Conservation (phyloP, 92 coral and sea anemone genomes). For the Heteractis magnifica region DNA sequence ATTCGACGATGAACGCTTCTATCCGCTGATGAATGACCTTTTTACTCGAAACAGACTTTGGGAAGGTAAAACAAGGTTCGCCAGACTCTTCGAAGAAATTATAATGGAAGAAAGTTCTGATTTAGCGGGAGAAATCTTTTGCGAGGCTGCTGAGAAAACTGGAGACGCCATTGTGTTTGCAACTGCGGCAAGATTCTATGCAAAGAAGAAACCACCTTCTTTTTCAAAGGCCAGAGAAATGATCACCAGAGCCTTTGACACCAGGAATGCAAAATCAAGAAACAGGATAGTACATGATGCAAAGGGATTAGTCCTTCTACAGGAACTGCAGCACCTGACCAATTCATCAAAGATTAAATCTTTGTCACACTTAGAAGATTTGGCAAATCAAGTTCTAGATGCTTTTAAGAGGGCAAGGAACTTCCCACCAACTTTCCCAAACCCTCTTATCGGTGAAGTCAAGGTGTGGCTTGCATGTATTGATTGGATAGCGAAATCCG, state of each 20-base stretch:
- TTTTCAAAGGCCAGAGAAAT: constrained; percentile 65
- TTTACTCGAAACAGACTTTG: constrained; percentile 64
- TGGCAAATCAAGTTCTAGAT: constrained; percentile 50
- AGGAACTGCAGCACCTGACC: constrained; percentile 34
- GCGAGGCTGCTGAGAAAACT: constrained; percentile 68
- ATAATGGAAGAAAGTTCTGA: constrained; percentile 26
- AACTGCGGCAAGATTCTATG: constrained; percentile 72
- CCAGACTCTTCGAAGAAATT: constrained; percentile 64
- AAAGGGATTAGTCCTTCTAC: constrained; percentile 59
- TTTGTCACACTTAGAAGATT: constrained; percentile 38
- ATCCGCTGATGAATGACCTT: constrained; percentile 52
- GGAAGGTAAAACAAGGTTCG: constrained; percentile 50
- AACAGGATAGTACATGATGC: constrained; percentile 51
- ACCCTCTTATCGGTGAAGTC: constrained; percentile 78
- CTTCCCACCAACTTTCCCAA: constrained; percentile 80
- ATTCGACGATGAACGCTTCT: constrained; percentile 45
- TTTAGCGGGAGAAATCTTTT: constrained; percentile 60
- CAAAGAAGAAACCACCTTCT: constrained; percentile 63
- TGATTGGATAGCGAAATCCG: constrained; percentile 66
- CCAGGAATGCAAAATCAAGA: constrained; percentile 41
- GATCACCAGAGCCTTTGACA: constrained; percentile 52
- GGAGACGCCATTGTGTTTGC: constrained; percentile 56
- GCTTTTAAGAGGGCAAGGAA: constrained; percentile 60
- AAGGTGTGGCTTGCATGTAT: constrained; percentile 81
- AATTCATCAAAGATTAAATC: constrained; percentile 32